phyloP scores from a whole-genome alignment of 2,113 vertebrate genomes.

The Pterophyllum scalare region DNA sequence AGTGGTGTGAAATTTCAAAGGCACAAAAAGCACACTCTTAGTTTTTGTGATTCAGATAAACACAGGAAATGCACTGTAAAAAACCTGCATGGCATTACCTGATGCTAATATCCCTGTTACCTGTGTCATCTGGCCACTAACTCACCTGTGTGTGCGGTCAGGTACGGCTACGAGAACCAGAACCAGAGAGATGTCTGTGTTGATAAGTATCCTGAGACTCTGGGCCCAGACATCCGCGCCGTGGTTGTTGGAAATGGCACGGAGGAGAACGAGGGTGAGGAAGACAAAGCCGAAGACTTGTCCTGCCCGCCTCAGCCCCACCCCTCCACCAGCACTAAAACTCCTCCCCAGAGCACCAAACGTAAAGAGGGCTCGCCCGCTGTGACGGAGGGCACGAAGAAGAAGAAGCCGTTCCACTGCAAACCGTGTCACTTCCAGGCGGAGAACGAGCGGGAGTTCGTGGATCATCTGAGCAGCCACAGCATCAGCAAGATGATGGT shows the following conservation, averaged over 20 bases:
- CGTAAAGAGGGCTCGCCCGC: slow-evolving; percentile 61
- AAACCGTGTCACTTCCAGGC: slow-evolving; percentile 94
- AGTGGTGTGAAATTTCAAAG: no score
- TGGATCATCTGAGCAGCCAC: slow-evolving; percentile 91
- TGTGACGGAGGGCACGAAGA: slow-evolving; percentile 78
- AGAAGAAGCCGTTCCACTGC: slow-evolving; percentile 94
- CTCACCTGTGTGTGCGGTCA: slow-evolving; percentile 36
- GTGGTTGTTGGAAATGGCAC: not conserved
- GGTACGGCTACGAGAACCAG: slow-evolving; percentile 74
- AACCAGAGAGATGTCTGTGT: slow-evolving; percentile 57
- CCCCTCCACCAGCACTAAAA: slow-evolving; percentile 27
- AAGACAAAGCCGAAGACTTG: slow-evolving; percentile 44
- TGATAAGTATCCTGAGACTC: slow-evolving; percentile 62
- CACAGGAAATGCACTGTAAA: not conserved
- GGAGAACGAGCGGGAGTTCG: slow-evolving; percentile 91
- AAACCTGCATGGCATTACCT: not conserved
- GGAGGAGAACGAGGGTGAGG: not conserved
- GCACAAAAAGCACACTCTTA: not conserved
- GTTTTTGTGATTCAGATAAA: not conserved
- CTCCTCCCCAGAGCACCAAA: slow-evolving; percentile 27
- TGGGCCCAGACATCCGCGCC: rapidly evolving
- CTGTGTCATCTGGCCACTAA: not conserved
- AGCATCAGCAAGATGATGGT: slow-evolving; percentile 92
- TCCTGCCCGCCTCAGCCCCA: not conserved
- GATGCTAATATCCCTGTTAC: not conserved